Evolutionary conservation across 2,888 invertebrate species (phyloP), one percentile per base, ranked within the genome.

Genomic region (Hypena proboscidalis): DNA sequence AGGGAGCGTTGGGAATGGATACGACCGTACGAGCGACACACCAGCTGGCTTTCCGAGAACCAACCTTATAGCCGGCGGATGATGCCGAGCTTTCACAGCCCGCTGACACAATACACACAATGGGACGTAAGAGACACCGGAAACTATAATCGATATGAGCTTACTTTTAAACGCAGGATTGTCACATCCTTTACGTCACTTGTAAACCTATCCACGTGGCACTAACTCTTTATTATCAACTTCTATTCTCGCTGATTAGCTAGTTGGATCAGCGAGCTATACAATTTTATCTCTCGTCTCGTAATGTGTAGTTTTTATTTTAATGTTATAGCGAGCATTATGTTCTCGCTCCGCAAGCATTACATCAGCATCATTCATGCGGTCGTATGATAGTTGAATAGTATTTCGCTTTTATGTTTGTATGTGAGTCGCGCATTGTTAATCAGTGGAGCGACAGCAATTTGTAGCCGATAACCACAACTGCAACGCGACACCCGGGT

Each of bases 391-490:
- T 71, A 61, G 63, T 67, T 66, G 52, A 59, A 64, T 68, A 66
- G 61, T 66, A 66, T 70, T 67, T 67, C 44, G 34, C 55, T 61
- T 63, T 67, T 64, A 57, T 67, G 51, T 67, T 50, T 65, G 61
- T 67, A 59, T 45, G 47, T 61, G 49, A 56, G 59, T 65, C 55
- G 57, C 71, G 69, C 68, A 73, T 74, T 75, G 77, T 83, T 83
- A 80, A 85, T 83, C 78, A 82, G 72, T 72, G 67, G 67, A 64
- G 66, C 75, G 83, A 84, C 80, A 77, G 74, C 83, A 84, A 85
- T 87, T 87, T 88, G 86, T 84, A 79, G 67, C 69, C 73, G 77
- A 86, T 85, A 84, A 83, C 86, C 86, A 72, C 86, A 83, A 83
- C 72, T 81, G 85, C 78, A 85, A 84, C 75, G 70, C 77, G 83